Percentiles rank a stretch among this genome's conserved stretches.
Conservation (phyloP, 2,888 invertebrate species). For the Drosophila paranaensis region DNA sequence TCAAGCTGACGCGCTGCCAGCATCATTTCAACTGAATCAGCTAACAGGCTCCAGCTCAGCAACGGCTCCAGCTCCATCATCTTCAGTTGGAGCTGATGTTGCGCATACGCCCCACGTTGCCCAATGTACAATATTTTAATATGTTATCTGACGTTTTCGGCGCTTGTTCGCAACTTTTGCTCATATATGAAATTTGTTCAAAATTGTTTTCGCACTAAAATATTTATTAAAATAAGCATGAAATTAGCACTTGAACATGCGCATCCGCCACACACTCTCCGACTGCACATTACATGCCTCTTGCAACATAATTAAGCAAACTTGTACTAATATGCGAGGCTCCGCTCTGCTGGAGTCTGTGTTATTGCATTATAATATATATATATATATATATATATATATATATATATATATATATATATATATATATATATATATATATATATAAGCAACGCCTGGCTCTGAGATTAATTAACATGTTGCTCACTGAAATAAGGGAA, state of each 20-base stretch:
- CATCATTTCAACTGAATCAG: conserved; percentile 55
- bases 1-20: conserved; percentile 60
- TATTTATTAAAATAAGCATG: conserved; percentile 70
- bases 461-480: conserved; percentile 6
- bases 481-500: background rate
- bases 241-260: conserved; percentile 7
- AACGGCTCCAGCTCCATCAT: background rate
- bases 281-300: conserved; percentile 5
- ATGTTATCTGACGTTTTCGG: conserved; percentile 53
- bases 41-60: conserved; percentile 16
- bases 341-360: conserved; percentile 1
- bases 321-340: conserved; percentile 50
- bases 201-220: conserved; percentile 69
- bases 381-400: background rate
- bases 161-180: conserved; percentile 66
- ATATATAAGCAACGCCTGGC: too few species aligned
- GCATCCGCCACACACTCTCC: conserved; percentile 3
- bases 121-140: conserved; percentile 63
- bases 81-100: conserved; percentile 17
- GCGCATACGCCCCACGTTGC: conserved; percentile 44
- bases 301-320: conserved; percentile 54
- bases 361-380: conserved; percentile 38
- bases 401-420: background rate
- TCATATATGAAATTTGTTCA: conserved; percentile 63
- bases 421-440: too few species aligned